Percentiles rank a stretch among this genome's conserved stretches.
phyloP scores from a whole-genome alignment of 2,888 invertebrate species.

The Octodonta nipae region DNA sequence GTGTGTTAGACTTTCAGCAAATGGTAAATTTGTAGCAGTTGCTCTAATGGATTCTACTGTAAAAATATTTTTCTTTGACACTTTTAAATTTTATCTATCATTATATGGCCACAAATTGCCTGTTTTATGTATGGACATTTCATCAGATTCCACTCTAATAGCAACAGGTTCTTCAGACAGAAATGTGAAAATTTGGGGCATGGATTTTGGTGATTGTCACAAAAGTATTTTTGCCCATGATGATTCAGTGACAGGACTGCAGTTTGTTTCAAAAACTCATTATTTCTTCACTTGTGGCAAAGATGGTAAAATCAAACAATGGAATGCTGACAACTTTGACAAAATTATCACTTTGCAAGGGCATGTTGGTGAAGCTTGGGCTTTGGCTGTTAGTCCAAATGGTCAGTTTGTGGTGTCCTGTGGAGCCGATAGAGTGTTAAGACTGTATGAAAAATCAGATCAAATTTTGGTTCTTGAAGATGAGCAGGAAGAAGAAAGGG shows the following conservation, averaged over 20 bases:
- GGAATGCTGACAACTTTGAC: conserved; percentile 88
- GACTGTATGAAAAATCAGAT: conserved; percentile 72
- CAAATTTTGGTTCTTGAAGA: conserved; percentile 90
- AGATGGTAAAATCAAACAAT: conserved; percentile 88
- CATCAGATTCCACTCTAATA: conserved; percentile 72
- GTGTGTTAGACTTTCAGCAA: conserved; percentile 69
- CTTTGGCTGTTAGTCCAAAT: conserved; percentile 63
- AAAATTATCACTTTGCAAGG: conserved; percentile 80
- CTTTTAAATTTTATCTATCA: conserved; percentile 82
- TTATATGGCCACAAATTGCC: conserved; percentile 95
- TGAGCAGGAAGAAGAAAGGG: conserved; percentile 72
- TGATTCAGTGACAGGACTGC: conserved; percentile 78
- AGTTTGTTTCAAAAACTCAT: conserved; percentile 84
- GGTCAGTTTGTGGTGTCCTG: conserved; percentile 66
- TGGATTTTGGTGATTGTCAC: conserved; percentile 98
- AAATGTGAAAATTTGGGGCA: conserved; percentile 94
- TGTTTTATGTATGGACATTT: conserved; percentile 84
- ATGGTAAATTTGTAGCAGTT: conserved; percentile 77
- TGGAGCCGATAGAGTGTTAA: conserved; percentile 76
- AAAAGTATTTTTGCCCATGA: conserved; percentile 91
- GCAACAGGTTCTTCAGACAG: conserved; percentile 92
- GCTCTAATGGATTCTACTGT: conserved; percentile 86
- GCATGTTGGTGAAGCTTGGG: conserved; percentile 69
- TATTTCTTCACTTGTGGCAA: conserved; percentile 87
- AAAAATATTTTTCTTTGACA: conserved; percentile 87